Evolutionary conservation across 1,140 invertebrate species (phyloP), one percentile per base, ranked within the genome.

Genomic region (Papilio polytes): DNA sequence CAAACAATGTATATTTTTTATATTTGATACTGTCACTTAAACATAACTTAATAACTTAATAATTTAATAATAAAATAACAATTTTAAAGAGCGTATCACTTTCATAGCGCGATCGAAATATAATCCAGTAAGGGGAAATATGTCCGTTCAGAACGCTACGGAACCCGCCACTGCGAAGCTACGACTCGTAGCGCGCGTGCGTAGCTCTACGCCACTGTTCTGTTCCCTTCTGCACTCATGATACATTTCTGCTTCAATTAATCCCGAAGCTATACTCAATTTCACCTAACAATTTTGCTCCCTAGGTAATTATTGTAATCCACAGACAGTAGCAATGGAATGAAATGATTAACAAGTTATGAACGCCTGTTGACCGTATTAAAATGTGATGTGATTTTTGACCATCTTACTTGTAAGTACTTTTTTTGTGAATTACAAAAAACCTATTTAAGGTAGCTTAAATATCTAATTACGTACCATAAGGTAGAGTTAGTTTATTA

Each of bases 181-280:
- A 76, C 85, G 80, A 79, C 82, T 44, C 77, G 81, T 83, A 91
- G 74, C 91, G 92, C 92, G 92, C 92, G 87, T 93, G 91, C 91
- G 91, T 92, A 89, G 81, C 85, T 90, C 90, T 91, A 87, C 89
- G 90, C 89, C 82, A 91, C 85, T 83, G 85, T 80, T 82, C 82
- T 53, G 78, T 82, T 81, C 77, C 41, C 77, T 80, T 80, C 89
- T 91, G 90, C 90, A 93, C 90, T 91, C 85, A 81, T 93, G 89
- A 92, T 94, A 94, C 90, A 91, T 92, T 93, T 91, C 89, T 91
- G 88, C 89, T 89, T 90, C 88, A 94, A 94, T 93, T 94, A 94
- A 94, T 92, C 87, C 88, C 86, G 81, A 85, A 86, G 88, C 88
- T 89, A 85, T 90, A 90, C 90, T 94, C 89, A 90, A 92, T 93